Percentiles rank a stretch among this genome's conserved stretches.
Evolutionary conservation across 2,888 invertebrate genomes (phyloP).

Genomic region (Colletes collaris): DNA sequence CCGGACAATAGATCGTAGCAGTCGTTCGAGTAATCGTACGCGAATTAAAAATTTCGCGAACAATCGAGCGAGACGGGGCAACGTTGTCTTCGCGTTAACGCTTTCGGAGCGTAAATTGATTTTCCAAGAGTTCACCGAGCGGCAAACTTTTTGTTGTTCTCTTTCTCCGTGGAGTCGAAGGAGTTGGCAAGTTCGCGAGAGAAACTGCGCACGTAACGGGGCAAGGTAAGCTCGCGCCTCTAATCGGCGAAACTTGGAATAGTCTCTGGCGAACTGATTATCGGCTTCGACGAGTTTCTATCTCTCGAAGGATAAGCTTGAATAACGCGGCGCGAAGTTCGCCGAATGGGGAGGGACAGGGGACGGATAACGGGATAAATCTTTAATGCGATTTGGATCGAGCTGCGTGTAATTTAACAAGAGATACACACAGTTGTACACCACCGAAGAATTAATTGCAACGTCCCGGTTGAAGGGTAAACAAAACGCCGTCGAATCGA

Average conservation of each 20-base stretch:
- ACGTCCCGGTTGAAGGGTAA: neutral
- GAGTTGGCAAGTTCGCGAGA: slow-evolving; percentile 12
- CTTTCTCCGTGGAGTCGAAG: neutral
- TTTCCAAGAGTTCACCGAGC: no score
- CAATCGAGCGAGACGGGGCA: no score
- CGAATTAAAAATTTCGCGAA: no score
- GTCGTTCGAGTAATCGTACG: no score
- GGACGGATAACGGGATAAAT: slow-evolving; percentile 32
- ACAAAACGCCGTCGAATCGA: slow-evolving; percentile 29
- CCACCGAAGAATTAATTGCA: slow-evolving; percentile 16
- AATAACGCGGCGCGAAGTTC: slow-evolving; percentile 12
- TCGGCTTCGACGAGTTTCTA: slow-evolving; percentile 30
- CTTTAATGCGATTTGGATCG: slow-evolving; percentile 47
- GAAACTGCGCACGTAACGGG: slow-evolving; percentile 9
- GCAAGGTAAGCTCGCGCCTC: neutral
- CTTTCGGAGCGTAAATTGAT: no score
- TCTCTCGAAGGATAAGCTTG: slow-evolving; percentile 30
- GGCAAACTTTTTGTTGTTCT: no score
- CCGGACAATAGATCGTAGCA: no score
- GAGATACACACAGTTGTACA: slow-evolving; percentile 6
- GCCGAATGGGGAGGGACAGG: neutral
- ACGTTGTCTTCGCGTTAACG: no score
- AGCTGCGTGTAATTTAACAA: slow-evolving; percentile 40
- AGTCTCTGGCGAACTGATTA: slow-evolving; percentile 38
- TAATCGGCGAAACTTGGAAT: slow-evolving; percentile 26